phyloP scores from a whole-genome alignment of 2,888 invertebrate species.

The Plebejus melissa region DNA sequence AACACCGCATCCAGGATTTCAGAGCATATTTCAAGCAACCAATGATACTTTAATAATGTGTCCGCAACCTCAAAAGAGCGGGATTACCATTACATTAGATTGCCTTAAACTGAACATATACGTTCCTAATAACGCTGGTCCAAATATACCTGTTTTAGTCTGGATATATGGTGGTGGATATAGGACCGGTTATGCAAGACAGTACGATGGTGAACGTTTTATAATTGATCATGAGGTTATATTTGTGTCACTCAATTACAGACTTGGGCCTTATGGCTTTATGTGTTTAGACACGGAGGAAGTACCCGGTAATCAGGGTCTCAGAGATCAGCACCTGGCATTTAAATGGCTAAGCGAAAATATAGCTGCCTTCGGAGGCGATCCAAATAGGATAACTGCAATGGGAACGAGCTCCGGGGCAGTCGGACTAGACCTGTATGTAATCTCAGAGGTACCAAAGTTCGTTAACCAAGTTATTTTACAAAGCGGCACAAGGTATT shows the following conservation, averaged over 20 bases:
- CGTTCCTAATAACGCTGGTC: conserved; percentile 2
- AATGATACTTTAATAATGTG: conserved; percentile 9
- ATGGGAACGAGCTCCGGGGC: conserved; percentile 45
- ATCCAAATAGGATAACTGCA: conserved; percentile 42
- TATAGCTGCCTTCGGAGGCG: conserved; percentile 44
- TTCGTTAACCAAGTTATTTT: conserved; percentile 43
- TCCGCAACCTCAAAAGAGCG: not conserved
- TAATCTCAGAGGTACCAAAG: conserved; percentile 40
- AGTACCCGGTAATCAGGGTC: conserved; percentile 37
- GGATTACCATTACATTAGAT: not conserved
- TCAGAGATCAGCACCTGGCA: conserved; percentile 42
- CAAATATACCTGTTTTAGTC: conserved; percentile 48
- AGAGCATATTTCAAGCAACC: conserved; percentile 6
- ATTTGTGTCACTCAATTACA: conserved; percentile 58
- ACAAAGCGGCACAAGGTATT: conserved; percentile 41
- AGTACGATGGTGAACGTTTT: conserved; percentile 43
- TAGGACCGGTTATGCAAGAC: conserved; percentile 45
- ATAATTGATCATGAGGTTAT: conserved; percentile 45
- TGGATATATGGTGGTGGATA: conserved; percentile 60
- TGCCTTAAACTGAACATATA: conserved; percentile 18
- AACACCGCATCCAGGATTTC: conserved; percentile 6
- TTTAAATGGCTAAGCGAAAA: conserved; percentile 43
- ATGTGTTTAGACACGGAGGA: conserved; percentile 48
- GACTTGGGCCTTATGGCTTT: conserved; percentile 44
- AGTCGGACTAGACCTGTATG: conserved; percentile 40